Percentiles rank a stretch among this genome's conserved stretches.
Evolutionary conservation across 1,140 invertebrate species (phyloP).

Genomic region (Rhopalosiphum maidis): DNA sequence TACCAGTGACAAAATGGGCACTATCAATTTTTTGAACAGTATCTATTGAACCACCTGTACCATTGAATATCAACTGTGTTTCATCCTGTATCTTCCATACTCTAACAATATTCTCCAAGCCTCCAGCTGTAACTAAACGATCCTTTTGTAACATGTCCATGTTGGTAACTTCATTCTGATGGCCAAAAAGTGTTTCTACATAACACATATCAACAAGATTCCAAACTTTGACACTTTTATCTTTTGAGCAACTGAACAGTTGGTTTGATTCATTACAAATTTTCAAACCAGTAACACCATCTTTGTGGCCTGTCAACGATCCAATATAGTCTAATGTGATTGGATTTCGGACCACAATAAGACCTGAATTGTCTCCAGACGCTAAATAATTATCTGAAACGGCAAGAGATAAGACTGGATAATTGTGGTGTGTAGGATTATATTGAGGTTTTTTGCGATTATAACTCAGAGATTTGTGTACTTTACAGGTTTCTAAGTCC

Average conservation of each 20-base stretch:
- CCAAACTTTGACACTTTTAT: constrained; percentile 91
- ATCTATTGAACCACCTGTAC: constrained; percentile 81
- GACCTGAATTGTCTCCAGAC: constrained; percentile 75
- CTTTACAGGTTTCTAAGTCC: constrained; percentile 66
- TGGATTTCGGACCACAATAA: constrained; percentile 87
- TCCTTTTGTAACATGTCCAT: constrained; percentile 87
- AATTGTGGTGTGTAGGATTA: constrained; percentile 64
- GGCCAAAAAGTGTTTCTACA: constrained; percentile 94
- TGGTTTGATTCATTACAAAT: constrained; percentile 89
- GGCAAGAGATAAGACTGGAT: constrained; percentile 74
- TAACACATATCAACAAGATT: constrained; percentile 94
- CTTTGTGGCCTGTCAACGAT: constrained; percentile 82
- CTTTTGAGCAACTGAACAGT: constrained; percentile 76
- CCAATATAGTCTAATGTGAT: constrained; percentile 78
- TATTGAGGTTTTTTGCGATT: constrained; percentile 60
- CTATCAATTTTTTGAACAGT: constrained; percentile 89
- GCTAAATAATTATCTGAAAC: constrained; percentile 85
- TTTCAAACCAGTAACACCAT: constrained; percentile 76
- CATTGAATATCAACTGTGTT: constrained; percentile 93
- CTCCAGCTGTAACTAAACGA: constrained; percentile 86
- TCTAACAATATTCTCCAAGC: constrained; percentile 82
- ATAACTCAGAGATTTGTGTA: constrained; percentile 62
- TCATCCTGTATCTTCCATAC: constrained; percentile 97
- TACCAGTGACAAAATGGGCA: constrained; percentile 88
- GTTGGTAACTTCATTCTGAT: constrained; percentile 86